These are phyloP conservation scores for Sinonovacula constricta DNA, from an alignment of 1,140 invertebrate genomes.

Conservation along the genomic window DNA sequence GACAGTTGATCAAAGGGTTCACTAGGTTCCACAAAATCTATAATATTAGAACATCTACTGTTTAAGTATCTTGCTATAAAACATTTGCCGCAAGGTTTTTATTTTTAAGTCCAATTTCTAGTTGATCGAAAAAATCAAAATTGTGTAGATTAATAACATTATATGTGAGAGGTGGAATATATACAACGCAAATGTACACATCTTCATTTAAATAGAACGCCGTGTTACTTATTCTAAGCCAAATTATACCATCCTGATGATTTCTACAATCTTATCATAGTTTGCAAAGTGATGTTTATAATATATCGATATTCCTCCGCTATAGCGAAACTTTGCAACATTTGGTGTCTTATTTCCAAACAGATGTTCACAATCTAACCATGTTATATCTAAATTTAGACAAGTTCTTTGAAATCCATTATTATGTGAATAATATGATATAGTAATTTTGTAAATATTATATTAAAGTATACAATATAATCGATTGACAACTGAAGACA, in stretches of 20 bases:
- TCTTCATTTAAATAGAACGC: constrained; percentile 22
- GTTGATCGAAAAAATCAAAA: constrained; percentile 24
- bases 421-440: background rate
- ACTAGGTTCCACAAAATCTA: background rate
- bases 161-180: constrained; percentile 13
- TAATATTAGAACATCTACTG: background rate
- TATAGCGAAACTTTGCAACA: background rate
- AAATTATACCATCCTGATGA: constrained; percentile 8
- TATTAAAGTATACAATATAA: too few relatives aligned
- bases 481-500: too few relatives aligned
- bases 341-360: background rate
- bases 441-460: constrained; percentile 5
- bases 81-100: background rate
- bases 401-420: background rate
- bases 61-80: background rate
- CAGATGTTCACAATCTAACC: background rate
- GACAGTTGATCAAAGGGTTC: background rate
- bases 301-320: background rate
- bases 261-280: constrained; percentile 9
- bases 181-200: constrained; percentile 18
- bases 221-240: constrained; percentile 7
- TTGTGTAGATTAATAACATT: constrained; percentile 5
- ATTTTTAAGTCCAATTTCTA: constrained; percentile 29
- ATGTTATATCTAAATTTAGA: background rate
- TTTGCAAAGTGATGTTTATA: background rate